Conservation (phyloP, 2,113 vertebrate species). For the Micromys minutus region DNA sequence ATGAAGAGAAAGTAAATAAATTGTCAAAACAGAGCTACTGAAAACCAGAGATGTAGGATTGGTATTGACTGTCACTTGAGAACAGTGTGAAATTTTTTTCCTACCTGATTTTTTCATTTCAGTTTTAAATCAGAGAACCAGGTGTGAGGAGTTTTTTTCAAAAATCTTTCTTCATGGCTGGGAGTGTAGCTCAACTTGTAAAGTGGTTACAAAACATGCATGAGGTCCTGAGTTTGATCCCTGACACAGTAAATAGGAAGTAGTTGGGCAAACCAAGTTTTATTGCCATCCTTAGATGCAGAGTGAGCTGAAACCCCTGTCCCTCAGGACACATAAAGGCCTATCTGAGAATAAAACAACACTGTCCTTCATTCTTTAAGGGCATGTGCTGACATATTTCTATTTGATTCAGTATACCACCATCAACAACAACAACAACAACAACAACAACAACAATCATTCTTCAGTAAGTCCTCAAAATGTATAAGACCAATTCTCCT, state of each 20-base stretch:
- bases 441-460: not conserved
- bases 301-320: not conserved
- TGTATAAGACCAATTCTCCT: not conserved
- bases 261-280: not conserved
- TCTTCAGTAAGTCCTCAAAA: not conserved
- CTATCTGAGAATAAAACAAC: not conserved
- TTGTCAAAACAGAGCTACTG: not conserved
- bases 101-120: not conserved
- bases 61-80: not conserved
- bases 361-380: not conserved
- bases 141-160: not conserved
- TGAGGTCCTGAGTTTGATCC: not conserved
- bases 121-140: not conserved
- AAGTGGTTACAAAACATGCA: not conserved
- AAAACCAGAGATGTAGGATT: not conserved
- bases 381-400: not conserved
- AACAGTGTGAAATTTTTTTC: not conserved
- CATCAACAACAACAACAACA: not conserved
- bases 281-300: not conserved
- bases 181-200: not conserved
- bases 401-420: not conserved
- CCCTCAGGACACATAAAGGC: too few species aligned
- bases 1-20: not conserved
- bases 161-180: not conserved
- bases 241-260: not conserved